Conservation (phyloP, 1,140 invertebrate genomes). For the Megalopta genalis region DNA sequence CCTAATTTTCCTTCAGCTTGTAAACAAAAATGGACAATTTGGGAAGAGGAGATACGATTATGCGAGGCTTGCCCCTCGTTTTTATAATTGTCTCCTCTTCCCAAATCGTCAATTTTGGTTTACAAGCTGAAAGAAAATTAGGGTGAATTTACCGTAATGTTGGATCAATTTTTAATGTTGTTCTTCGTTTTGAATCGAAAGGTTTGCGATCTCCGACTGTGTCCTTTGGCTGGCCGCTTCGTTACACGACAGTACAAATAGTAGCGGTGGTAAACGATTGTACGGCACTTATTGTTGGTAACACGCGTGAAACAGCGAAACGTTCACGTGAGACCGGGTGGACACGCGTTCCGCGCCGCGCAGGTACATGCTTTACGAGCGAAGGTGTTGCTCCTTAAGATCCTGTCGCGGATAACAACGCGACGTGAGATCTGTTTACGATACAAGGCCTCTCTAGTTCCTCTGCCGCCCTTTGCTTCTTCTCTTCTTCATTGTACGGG, state of each 20-base stretch:
- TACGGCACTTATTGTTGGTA: constrained; percentile 48
- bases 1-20: too few species aligned
- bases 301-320: constrained; percentile 30
- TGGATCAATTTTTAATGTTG: too few species aligned
- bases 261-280: constrained; percentile 28
- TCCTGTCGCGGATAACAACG: constrained; percentile 46
- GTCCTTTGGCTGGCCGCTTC: constrained; percentile 23
- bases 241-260: constrained; percentile 34
- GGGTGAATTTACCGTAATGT: too few species aligned
- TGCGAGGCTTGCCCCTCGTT: too few species aligned
- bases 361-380: constrained; percentile 18
- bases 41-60: too few species aligned
- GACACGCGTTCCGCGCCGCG: constrained; percentile 19
- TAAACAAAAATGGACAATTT: too few species aligned
- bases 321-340: constrained; percentile 16
- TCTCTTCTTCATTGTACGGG: constrained; percentile 7
- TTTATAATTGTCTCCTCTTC: too few species aligned
- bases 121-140: too few species aligned
- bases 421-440: constrained; percentile 47
- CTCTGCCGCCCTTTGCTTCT: constrained; percentile 22
- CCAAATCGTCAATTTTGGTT: too few species aligned
- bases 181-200: background rate
- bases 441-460: constrained; percentile 28
- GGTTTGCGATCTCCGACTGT: constrained; percentile 39
- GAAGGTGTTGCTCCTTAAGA: constrained; percentile 41